Base-by-base conservation (phyloP, 2,797 vertebrate genomes). In the Pterois miles region DNA sequence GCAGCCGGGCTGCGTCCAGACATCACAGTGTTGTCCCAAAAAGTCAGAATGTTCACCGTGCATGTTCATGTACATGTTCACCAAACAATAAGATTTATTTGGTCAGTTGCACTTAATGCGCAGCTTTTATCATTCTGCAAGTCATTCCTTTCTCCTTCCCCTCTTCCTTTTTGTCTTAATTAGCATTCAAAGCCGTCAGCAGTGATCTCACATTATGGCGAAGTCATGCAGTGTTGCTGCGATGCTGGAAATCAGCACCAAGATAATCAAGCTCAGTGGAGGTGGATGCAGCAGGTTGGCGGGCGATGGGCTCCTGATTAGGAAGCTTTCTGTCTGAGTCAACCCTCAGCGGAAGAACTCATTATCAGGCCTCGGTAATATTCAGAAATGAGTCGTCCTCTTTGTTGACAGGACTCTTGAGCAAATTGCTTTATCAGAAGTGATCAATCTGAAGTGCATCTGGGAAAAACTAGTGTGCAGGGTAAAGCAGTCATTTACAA, bases 191-290 rank as follows among this genome's bases (percentile, higher is more conserved):
- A 75, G 65, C 34, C 54, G 20, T 86, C 70, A 77, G 65, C 58
- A 56, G 74, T 25, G 22, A 78, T 81, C 75, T 62, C 70, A 36
- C 65, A 59, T 68, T 73, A 74, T 46, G 20, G 46, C 56, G 85
- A 74, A 36, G 66, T 79, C 86, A 64, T 34, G 64, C 63, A 3
- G 70, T 1, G 65, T 50, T 46, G 74, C 27, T 56, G 53, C 65
- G 40, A 83, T 84, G 57, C 70, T 27, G 46, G 72, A 87, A 81
- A 83, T 81, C 72, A 83, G 65, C 29, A 6, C 50, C 1, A 48
- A 85, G 74, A 87, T 83, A 93, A 90, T 91, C 80, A 89, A 68
- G 76, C 74, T 81, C 40, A 25, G 29, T 76, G 67, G 58, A 88
- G 79, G 80, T 73, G 70, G 65, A 84, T 77, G 80, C 54, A 66